A percentile compares a stretch with the other conserved stretches of the same genome.
phyloP scores from a whole-genome alignment of 1,140 invertebrate genomes.

The Drosophila trapezifrons region DNA sequence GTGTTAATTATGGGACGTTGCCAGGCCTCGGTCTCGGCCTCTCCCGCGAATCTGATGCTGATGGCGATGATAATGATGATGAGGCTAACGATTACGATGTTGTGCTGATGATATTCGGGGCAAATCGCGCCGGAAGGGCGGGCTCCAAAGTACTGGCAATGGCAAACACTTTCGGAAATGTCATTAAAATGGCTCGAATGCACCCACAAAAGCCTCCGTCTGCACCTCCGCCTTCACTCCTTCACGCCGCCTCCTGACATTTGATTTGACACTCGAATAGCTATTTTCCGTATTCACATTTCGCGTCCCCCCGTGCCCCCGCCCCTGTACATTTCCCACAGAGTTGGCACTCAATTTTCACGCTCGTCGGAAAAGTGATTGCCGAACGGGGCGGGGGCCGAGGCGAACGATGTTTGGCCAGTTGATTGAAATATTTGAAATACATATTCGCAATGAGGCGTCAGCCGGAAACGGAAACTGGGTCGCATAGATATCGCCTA shows the following conservation, averaged over 20 bases:
- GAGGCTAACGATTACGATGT: constrained; percentile 17
- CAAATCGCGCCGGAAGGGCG: background rate
- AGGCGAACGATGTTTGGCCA: constrained; percentile 55
- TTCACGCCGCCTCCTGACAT: constrained; percentile 42
- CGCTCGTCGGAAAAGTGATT: constrained; percentile 61
- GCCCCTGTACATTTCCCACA: constrained; percentile 28
- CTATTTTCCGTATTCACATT: constrained; percentile 62
- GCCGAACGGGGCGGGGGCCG: background rate
- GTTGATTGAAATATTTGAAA: constrained; percentile 73
- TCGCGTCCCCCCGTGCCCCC: constrained; percentile 4
- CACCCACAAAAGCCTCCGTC: constrained; percentile 23
- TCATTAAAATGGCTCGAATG: constrained; percentile 63
- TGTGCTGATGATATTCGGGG: constrained; percentile 21
- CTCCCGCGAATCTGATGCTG: constrained; percentile 7
- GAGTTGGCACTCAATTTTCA: constrained; percentile 69
- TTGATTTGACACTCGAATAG: constrained; percentile 79
- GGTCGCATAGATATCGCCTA: constrained; percentile 26
- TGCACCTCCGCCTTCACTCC: background rate
- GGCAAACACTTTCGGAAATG: constrained; percentile 63
- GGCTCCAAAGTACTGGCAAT: constrained; percentile 28
- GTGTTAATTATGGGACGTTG: constrained; percentile 39
- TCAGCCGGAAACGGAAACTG: constrained; percentile 15
- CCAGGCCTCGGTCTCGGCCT: background rate
- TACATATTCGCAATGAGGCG: constrained; percentile 38
- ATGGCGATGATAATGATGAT: background rate